phyloP scores from a whole-genome alignment of 2,797 vertebrate genomes.

The Acomys russatus region DNA sequence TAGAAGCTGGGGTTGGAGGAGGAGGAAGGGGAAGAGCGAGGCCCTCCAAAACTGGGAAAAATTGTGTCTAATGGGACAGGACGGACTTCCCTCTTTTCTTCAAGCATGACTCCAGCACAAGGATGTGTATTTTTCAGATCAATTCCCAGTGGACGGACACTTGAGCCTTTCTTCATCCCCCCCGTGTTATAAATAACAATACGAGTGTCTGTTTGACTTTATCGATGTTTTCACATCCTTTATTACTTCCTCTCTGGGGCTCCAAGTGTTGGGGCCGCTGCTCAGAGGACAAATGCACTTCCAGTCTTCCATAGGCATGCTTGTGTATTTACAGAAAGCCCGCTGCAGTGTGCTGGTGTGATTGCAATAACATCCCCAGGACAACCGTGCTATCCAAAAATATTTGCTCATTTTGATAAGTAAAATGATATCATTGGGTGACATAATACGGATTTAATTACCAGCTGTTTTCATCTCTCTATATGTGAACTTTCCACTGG shows the following conservation, averaged over 20 bases:
- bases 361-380: not conserved
- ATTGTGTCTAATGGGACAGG: rapidly evolving
- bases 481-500: not conserved
- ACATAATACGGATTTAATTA: not conserved
- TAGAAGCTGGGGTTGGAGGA: not conserved
- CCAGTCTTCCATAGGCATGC: not conserved
- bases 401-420: not conserved
- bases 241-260: constrained; percentile 1
- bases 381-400: not conserved
- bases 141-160: not conserved
- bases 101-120: no score
- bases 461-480: not conserved
- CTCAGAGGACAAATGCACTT: not conserved
- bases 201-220: not conserved
- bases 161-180: not conserved
- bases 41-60: not conserved
- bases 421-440: not conserved
- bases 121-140: not conserved
- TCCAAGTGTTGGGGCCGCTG: not conserved
- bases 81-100: not conserved
- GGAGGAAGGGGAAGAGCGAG: no score
- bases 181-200: not conserved
- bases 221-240: not conserved
- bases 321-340: not conserved
- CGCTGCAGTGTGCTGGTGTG: no score